Percentiles rank a stretch among this genome's conserved stretches.
Evolutionary conservation across 2,113 vertebrate genomes (phyloP).

Genomic region (Loxodonta africana): DNA sequence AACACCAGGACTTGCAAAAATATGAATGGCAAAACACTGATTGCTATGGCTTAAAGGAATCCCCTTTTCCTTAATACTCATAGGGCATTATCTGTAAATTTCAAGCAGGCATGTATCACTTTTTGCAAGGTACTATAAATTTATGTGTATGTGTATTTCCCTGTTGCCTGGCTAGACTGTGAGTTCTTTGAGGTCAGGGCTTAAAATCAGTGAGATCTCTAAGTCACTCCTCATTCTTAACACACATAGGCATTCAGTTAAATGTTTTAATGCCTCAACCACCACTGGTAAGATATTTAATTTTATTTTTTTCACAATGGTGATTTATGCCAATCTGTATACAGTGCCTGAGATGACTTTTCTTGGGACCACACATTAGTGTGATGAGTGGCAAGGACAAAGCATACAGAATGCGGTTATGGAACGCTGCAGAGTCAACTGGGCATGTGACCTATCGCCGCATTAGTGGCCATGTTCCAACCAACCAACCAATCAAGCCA

Average conservation of each 20-base stretch:
- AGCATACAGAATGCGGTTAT: not conserved
- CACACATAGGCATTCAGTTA: not conserved
- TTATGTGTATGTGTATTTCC: not conserved
- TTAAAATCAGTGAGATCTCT: constrained; percentile 7
- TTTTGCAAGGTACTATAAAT: not conserved
- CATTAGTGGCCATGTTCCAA: not conserved
- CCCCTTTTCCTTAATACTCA: not conserved
- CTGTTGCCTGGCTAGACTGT: not conserved
- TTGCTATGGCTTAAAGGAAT: not conserved
- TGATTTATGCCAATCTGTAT: not conserved
- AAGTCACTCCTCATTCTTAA: not conserved
- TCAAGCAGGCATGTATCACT: not conserved
- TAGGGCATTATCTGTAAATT: not conserved
- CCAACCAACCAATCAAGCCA: not conserved
- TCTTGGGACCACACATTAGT: not conserved
- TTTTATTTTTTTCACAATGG: not conserved
- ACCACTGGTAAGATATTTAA: not conserved
- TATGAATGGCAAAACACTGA: not conserved
- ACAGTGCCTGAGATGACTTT: constrained; percentile 2
- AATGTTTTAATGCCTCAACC: not conserved
- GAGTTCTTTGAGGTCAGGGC: not conserved
- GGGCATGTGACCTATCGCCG: not conserved
- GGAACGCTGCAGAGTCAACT: not conserved
- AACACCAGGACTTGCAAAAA: not conserved
- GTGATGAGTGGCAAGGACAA: not conserved